Conservation (phyloP, 2,797 vertebrate species). For the Babyrousa celebensis region DNA sequence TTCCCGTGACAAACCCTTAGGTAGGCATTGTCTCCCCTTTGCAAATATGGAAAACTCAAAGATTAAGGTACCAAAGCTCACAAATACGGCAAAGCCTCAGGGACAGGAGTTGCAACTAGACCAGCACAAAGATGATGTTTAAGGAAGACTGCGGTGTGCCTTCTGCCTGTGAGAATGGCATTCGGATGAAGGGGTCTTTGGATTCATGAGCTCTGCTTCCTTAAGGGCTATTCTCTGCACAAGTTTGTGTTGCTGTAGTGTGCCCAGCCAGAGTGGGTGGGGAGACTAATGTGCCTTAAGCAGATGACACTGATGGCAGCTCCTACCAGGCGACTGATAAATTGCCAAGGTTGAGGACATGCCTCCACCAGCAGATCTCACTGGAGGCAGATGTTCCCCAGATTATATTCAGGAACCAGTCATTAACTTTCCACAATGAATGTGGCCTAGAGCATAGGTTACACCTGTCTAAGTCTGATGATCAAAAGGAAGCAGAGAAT, state of each 20-base stretch:
- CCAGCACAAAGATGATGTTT: not conserved
- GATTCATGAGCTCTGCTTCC: accelerated
- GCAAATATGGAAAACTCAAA: not conserved
- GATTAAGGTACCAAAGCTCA: not conserved
- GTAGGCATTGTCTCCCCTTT: not conserved
- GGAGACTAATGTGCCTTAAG: not conserved
- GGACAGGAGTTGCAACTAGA: not conserved
- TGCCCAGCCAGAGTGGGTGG: accelerated
- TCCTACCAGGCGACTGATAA: not conserved
- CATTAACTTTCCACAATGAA: not conserved
- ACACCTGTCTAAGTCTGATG: not conserved
- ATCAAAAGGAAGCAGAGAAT: not conserved
- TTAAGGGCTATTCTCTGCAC: accelerated
- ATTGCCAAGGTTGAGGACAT: not conserved
- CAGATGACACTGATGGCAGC: accelerated
- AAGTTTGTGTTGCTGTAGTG: accelerated
- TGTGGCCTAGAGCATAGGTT: not conserved
- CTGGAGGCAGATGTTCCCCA: not conserved
- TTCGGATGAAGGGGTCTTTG: not conserved
- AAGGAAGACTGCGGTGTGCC: accelerated
- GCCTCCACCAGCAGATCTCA: too few species aligned
- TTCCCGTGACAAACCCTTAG: not conserved
- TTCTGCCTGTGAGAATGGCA: not conserved
- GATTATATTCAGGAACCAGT: not conserved
- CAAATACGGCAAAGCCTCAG: not conserved